A percentile compares a stretch with the other conserved stretches of the same genome.
Evolutionary conservation across 2,113 vertebrate genomes (phyloP).

Genomic region (Chionis minor): DNA sequence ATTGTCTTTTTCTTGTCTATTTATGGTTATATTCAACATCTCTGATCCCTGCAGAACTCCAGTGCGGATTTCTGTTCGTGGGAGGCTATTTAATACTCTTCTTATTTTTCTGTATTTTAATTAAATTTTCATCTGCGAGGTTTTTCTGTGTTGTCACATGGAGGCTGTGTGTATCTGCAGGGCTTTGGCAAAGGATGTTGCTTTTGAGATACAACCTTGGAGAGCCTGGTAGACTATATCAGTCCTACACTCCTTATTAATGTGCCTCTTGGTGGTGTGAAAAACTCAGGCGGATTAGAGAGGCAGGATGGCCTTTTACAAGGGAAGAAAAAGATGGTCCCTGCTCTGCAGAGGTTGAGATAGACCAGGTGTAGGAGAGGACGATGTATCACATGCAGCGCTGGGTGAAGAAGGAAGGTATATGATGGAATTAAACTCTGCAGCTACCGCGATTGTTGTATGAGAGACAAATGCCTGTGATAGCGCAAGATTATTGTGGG

Average conservation of each 20-base stretch:
- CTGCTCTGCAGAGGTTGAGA: not conserved
- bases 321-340: not conserved
- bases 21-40: not conserved
- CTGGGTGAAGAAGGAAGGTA: not conserved
- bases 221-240: not conserved
- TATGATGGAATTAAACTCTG: not conserved
- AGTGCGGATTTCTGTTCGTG: fast-evolving
- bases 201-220: not conserved
- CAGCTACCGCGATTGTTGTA: not conserved
- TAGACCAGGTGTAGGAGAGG: not conserved
- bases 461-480: not conserved
- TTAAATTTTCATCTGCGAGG: not conserved
- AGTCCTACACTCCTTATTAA: not conserved
- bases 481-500: not conserved
- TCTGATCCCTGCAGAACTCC: not conserved
- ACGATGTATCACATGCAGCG: not conserved
- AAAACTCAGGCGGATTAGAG: not conserved
- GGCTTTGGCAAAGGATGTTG: not conserved
- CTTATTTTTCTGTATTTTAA: not conserved
- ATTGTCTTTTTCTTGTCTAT: not conserved
- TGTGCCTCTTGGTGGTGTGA: not conserved
- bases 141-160: not conserved
- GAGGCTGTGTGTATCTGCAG: not conserved
- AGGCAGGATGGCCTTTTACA: not conserved
- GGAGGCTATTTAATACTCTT: not conserved